A percentile compares a stretch with the other conserved stretches of the same genome.
Conservation (phyloP, 2,113 vertebrate species). For the Diadophis punctatus region DNA sequence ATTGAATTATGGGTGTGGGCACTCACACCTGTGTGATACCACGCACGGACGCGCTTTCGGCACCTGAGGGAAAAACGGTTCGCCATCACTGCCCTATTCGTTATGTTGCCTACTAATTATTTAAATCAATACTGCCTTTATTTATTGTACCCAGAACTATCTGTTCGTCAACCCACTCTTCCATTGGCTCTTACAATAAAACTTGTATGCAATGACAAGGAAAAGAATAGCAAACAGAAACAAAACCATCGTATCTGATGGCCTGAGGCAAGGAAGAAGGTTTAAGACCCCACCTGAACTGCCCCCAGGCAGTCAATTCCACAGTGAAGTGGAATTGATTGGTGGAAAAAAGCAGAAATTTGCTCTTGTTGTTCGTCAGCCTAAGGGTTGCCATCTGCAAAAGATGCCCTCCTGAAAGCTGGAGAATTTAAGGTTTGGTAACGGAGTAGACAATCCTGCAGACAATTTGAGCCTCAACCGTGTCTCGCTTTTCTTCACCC, state of each 20-base stretch:
- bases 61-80: no score
- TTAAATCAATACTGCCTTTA: not conserved
- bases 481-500: not conserved
- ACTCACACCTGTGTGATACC: no score
- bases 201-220: not conserved
- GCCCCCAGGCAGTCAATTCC: not conserved
- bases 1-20: no score
- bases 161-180: not conserved
- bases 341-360: not conserved
- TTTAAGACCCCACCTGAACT: not conserved
- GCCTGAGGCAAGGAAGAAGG: not conserved
- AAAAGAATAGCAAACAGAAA: not conserved
- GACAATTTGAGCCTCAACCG: not conserved
- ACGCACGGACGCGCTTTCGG: no score
- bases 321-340: not conserved
- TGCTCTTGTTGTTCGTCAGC: not conserved
- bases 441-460: not conserved
- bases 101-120: not conserved
- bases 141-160: not conserved
- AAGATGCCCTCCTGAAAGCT: not conserved
- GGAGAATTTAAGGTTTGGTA: not conserved
- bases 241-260: not conserved
- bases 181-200: not conserved
- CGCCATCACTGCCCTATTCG: no score
- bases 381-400: not conserved